phyloP scores from a whole-genome alignment of 2,797 vertebrate genomes.

The Dipus sagitta region DNA sequence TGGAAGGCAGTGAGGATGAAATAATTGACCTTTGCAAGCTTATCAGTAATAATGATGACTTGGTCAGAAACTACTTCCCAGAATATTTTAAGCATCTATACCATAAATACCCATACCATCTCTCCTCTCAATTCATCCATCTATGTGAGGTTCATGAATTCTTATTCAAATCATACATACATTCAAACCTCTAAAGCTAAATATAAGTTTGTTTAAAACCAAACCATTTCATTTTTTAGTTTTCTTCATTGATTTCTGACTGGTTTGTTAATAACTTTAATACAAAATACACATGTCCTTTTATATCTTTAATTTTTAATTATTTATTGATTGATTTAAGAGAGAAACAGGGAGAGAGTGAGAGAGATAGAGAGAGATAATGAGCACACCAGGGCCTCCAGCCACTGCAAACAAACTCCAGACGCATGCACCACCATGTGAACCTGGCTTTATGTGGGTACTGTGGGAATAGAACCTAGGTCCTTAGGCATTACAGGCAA shows the following conservation, averaged over 20 bases:
- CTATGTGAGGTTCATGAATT: not conserved
- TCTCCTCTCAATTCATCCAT: not conserved
- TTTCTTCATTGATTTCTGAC: slow-evolving; percentile 90
- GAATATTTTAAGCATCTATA: slow-evolving; percentile 1
- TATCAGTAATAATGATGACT: slow-evolving; percentile 36
- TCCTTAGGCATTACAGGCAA: no score
- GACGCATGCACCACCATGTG: no score
- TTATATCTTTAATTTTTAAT: no score
- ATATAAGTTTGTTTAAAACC: slow-evolving; percentile 86
- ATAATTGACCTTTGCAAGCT: slow-evolving; percentile 7
- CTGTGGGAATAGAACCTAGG: no score
- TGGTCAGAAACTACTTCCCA: slow-evolving; percentile 15
- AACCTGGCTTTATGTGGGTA: no score
- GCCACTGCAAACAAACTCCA: no score
- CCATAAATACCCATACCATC: not conserved
- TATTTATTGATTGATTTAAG: no score
- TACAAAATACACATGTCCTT: slow-evolving; percentile 83
- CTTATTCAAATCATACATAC: slow-evolving; percentile 46
- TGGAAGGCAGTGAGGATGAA: slow-evolving; percentile 8
- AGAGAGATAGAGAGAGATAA: no score
- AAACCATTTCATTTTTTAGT: slow-evolving; percentile 82
- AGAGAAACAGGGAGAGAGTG: no score
- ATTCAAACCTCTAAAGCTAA: slow-evolving; percentile 80
- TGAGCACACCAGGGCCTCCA: no score
- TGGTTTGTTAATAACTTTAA: slow-evolving; percentile 83